Evolutionary conservation across 1,140 invertebrate genomes (phyloP).

Genomic region (Agrypnia vestita): DNA sequence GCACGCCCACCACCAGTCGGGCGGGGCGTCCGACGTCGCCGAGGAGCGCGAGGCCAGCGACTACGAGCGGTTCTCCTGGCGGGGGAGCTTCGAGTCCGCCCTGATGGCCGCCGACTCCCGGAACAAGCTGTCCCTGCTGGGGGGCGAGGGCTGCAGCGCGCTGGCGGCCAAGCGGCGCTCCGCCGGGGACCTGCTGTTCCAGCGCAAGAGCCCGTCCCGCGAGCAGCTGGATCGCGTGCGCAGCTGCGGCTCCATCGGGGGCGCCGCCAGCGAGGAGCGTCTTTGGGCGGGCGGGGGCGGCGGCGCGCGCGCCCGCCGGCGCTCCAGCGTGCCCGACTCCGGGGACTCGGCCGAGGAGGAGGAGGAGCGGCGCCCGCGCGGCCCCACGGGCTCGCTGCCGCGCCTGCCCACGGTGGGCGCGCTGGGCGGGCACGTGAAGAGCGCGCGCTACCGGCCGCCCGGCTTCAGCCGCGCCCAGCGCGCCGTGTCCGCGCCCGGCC

Average conservation of each 20-base stretch:
- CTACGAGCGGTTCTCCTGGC: constrained; percentile 91
- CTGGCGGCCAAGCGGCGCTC: constrained; percentile 83
- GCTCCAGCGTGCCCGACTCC: constrained; percentile 81
- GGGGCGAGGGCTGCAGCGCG: constrained; percentile 79
- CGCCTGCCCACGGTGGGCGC: constrained; percentile 78
- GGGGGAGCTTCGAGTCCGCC: constrained; percentile 91
- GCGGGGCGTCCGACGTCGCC: constrained; percentile 71
- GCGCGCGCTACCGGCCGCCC: constrained; percentile 88
- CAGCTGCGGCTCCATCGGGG: constrained; percentile 87
- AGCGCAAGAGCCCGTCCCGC: constrained; percentile 82
- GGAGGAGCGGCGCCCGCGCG: constrained; percentile 72
- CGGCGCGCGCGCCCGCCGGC: constrained; percentile 71
- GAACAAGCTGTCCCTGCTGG: constrained; percentile 81
- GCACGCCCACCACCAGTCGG: constrained; percentile 67
- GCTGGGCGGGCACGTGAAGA: constrained; percentile 81
- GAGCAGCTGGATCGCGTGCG: constrained; percentile 83
- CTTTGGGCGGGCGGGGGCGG: constrained; percentile 68
- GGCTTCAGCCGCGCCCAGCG: constrained; percentile 80
- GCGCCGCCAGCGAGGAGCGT: constrained; percentile 74
- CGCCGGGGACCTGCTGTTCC: constrained; percentile 85
- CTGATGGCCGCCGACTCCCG: constrained; percentile 86
- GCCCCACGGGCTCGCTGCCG: constrained; percentile 81
- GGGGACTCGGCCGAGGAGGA: constrained; percentile 79
- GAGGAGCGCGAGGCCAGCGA: constrained; percentile 88
- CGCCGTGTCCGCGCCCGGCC: constrained; percentile 81